Conservation (phyloP, 1,140 invertebrate species). For the Arion vulgaris region DNA sequence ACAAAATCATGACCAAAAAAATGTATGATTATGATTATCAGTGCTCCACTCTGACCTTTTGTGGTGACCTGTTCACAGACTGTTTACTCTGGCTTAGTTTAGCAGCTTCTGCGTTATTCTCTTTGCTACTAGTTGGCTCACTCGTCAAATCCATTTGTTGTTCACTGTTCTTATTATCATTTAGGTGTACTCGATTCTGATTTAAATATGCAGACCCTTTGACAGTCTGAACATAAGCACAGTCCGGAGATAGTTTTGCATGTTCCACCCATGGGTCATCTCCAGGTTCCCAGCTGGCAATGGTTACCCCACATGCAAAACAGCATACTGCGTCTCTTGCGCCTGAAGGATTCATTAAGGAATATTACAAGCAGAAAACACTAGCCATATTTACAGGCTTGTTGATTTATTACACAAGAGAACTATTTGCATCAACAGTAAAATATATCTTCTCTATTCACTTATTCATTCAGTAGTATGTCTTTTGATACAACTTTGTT, state of each 20-base stretch:
- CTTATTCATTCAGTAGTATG: too few relatives aligned
- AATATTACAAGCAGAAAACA: too few relatives aligned
- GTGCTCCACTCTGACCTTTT: neutral
- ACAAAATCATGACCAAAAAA: too few relatives aligned
- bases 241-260: neutral
- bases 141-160: too few relatives aligned
- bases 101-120: neutral
- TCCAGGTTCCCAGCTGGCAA: neutral
- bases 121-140: too few relatives aligned
- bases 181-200: neutral
- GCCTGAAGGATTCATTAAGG: neutral
- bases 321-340: neutral
- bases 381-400: too few relatives aligned
- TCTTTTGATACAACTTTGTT: too few relatives aligned
- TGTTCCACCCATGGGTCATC: neutral
- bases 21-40: too few relatives aligned
- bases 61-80: neutral
- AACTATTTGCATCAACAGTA: too few relatives aligned
- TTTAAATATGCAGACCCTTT: neutral
- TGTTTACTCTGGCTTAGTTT: neutral
- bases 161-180: neutral
- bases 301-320: neutral
- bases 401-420: too few relatives aligned
- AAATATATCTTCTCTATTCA: too few relatives aligned
- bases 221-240: neutral